Evolutionary conservation across 2,888 invertebrate genomes (phyloP), one percentile per base, ranked within the genome.

Genomic region (Neuroscelio doddi): DNA sequence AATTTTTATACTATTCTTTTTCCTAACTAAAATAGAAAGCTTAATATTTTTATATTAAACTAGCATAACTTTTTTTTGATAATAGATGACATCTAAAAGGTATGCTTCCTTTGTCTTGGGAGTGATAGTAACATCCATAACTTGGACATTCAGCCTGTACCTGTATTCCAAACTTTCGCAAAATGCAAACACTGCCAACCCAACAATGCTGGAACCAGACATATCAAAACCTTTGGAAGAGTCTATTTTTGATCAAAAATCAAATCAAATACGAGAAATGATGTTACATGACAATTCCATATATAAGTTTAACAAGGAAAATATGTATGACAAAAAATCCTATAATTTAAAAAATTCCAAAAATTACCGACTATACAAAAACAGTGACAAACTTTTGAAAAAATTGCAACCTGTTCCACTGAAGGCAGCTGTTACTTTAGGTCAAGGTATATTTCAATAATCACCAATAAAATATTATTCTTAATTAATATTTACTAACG

Each of bases 91-190:
- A 57, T 79, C 82, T 1, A 84, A 82, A 39, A 78, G 84, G 26
- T 85, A 84, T 63, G 75, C 81, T 29, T 92, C 92, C 0, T 93
- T 93, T 80, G 77, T 92, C 29, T 90, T 89, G 82, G 93, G 93
- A 16, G 90, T 92, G 63, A 80, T 91, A 55, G 88, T 92, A 78
- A 92, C 93, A 0, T 93, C 92, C 0, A 79, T 90, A 30, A 93
- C 93, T 55, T 93, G 93, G 93, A 86, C 88, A 32, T 85, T 92
- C 44, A 91, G 91, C 44, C 80, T 93, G 36, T 92, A 92, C 78
- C 86, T 93, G 34, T 93, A 92, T 77, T 89, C 89, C 85, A 87
- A 88, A 75, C 78, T 92, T 44, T 89, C 85, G 14, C 83, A 85
- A 68, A 84, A 80, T 65, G 77, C 75, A 42, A 77, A 72, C 32